Base-by-base conservation (phyloP, 2,113 vertebrate species). In the Phaethornis superciliosus region DNA sequence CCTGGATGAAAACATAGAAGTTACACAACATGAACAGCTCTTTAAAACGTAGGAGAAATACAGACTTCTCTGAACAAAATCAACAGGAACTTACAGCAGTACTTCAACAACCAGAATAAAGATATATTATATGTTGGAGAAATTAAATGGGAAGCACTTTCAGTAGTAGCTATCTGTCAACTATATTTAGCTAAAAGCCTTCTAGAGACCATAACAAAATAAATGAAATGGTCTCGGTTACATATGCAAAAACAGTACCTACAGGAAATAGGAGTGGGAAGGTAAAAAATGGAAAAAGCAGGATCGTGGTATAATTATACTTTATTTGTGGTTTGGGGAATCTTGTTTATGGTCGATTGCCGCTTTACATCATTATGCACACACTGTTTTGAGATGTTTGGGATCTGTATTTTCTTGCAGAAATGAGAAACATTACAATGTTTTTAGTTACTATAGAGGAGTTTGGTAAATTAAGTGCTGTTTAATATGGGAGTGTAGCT, bases 401-500 rank as follows among this genome's bases (percentile, higher is more conserved):
- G 7, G 3, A 63, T 89, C 21, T 52, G 2, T 24, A 40, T 59
- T 80, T 79, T 81, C 33, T 54, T 63, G 9, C 11, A 44, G 62
- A 94, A 80, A 33, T 71, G 33, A 71, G 63, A 93, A 93, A 59
- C 7, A 64, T 55, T 60, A 9, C 44, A 78, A 78, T 1, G 5
- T 65, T 88, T 89, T 92, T 92, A 82, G 74, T 77, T 94, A 84
- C 40, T 94, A 93, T 40, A 49, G 16, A 88, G 56, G 22, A 75
- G 18, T 69, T 94, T 2, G 4, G 70, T 58, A 83, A 87, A 95
- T 93, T 91, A 94, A 83, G 42, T 77, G 21, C 24, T 58, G 8
- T 71, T 95, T 91, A 91, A 81, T 85, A 80, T 54, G 56, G 8
- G 9, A 94, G 5, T 56, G 20, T 71, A 92, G 62, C 12, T 92